These are phyloP conservation scores for Ctenosaura bakeri DNA, from an alignment of 2,797 vertebrate species.

Conservation along the genomic window DNA sequence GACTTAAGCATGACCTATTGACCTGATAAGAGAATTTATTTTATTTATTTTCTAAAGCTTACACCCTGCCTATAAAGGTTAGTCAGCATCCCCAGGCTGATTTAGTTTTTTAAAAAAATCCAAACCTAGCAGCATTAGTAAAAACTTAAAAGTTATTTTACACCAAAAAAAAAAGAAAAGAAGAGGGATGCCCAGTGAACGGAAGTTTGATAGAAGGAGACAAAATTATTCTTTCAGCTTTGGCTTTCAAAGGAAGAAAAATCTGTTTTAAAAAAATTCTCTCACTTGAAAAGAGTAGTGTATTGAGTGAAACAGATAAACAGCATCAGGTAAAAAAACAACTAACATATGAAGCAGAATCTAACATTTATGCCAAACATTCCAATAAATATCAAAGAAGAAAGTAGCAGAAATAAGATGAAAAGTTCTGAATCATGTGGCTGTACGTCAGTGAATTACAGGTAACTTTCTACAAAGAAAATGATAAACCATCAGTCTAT, in stretches of 20 bases:
- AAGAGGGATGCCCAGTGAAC: too few relatives aligned
- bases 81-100: background rate
- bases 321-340: background rate
- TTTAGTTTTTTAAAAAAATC: background rate
- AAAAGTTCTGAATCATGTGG: constrained; percentile 12
- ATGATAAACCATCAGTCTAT: constrained; percentile 5
- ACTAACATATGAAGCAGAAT: background rate
- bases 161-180: background rate
- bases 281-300: background rate
- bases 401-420: background rate
- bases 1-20: background rate
- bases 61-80: background rate
- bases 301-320: background rate
- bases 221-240: background rate
- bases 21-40: fast-evolving
- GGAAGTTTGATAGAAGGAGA: background rate
- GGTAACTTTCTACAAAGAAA: constrained; percentile 23
- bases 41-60: constrained; percentile 6
- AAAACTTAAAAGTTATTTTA: background rate
- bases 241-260: background rate
- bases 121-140: background rate
- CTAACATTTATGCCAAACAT: background rate
- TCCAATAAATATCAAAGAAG: background rate
- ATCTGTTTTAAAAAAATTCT: background rate
- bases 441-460: background rate